phyloP scores from a whole-genome alignment of 35 echinoderm and acorn worm species.

The Heliocidaris tuberculata region DNA sequence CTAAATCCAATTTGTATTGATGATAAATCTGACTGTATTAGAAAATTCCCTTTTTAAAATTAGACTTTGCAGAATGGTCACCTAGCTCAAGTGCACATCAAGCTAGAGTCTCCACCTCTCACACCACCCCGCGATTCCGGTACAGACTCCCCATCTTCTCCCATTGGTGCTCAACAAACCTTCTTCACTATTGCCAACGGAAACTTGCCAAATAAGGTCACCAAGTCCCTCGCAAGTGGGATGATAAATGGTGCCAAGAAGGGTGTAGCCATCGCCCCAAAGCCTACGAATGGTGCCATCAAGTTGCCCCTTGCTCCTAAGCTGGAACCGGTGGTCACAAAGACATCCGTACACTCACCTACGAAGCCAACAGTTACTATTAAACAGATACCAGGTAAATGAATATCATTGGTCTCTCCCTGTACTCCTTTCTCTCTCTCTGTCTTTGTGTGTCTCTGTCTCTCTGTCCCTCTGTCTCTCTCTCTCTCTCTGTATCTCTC shows the following conservation, averaged over 20 bases:
- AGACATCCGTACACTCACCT: constrained; percentile 30
- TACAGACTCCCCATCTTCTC: constrained; percentile 10
- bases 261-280: constrained; percentile 44
- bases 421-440: not conserved
- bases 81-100: constrained; percentile 54
- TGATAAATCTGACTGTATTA: too few species aligned
- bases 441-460: not conserved
- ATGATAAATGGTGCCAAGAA: constrained; percentile 51
- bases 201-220: constrained; percentile 42
- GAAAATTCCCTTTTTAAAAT: too few species aligned
- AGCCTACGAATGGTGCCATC: constrained; percentile 42
- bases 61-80: constrained; percentile 39
- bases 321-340: constrained; percentile 40
- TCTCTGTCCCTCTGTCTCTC: too few species aligned
- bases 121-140: constrained; percentile 75
- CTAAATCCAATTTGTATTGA: too few species aligned
- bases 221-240: constrained; percentile 50
- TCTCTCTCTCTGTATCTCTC: too few species aligned
- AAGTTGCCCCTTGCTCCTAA: constrained; percentile 82
- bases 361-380: constrained; percentile 45
- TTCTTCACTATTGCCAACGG: constrained; percentile 60
- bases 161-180: not conserved
- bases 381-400: constrained; percentile 67
- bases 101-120: constrained; percentile 90
- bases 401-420: not conserved